Evolutionary conservation across 37 sponge, comb jelly and placozoan genomes (phyloP).

Genomic region (Halichondria panicea): DNA sequence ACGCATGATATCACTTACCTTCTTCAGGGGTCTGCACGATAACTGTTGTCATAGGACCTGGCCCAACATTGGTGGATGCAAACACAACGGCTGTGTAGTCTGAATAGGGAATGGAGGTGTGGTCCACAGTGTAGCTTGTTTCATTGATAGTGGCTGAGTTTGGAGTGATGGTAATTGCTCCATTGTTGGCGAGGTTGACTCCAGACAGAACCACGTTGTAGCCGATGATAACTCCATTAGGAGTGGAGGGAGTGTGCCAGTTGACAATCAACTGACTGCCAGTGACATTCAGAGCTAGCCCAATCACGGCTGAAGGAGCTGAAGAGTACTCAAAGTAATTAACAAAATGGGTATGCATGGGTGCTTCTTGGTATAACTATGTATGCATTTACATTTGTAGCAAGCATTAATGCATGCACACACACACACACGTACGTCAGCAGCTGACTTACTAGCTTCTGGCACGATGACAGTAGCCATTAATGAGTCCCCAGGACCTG

Average conservation of each 20-base stretch:
- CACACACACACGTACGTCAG: neutral
- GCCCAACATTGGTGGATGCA: too few species aligned
- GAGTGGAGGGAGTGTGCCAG: neutral
- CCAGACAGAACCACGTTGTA: neutral
- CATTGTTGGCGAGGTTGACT: neutral
- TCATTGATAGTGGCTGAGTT: too few species aligned
- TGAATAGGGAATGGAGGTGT: too few species aligned
- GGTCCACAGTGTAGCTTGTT: too few species aligned
- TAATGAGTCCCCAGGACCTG: constrained; percentile 1
- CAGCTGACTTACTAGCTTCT: constrained; percentile 3
- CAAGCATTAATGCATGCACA: neutral
- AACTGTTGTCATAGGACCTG: too few species aligned
- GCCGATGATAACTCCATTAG: neutral
- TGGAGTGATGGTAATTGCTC: too few species aligned
- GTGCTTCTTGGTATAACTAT: neutral
- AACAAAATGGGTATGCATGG: too few species aligned
- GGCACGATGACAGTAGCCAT: neutral
- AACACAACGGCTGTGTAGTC: too few species aligned
- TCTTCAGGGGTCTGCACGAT: too few species aligned
- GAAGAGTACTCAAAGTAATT: too few species aligned
- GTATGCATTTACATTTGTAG: neutral
- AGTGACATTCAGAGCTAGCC: neutral
- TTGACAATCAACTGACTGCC: neutral
- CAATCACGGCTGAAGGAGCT: constrained; percentile 13
- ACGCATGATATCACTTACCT: too few species aligned